phyloP scores from a whole-genome alignment of 2,888 invertebrate genomes.

The Trilocha varians region DNA sequence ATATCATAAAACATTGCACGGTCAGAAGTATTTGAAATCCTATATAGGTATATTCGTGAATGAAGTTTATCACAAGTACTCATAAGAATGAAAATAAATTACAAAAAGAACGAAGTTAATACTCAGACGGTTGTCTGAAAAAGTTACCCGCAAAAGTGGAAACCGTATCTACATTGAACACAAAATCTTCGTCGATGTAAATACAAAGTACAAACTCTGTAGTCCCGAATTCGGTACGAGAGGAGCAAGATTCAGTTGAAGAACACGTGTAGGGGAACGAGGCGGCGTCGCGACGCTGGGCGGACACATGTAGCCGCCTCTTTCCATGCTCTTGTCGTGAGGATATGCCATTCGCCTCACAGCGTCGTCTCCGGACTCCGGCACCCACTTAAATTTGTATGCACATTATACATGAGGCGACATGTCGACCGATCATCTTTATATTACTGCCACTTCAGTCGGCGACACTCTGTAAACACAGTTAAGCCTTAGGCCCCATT shows the following conservation, averaged over 20 bases:
- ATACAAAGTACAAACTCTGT: conserved; percentile 55
- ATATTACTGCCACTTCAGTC: conserved; percentile 42
- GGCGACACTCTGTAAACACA: conserved; percentile 35
- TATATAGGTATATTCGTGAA: too few relatives aligned
- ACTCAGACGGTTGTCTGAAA: conserved; percentile 8
- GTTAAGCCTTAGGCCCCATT: conserved; percentile 30
- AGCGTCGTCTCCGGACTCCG: conserved; percentile 23
- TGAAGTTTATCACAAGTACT: too few relatives aligned
- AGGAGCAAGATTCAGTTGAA: conserved; percentile 44
- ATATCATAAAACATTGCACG: too few relatives aligned
- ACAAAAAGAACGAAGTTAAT: too few relatives aligned
- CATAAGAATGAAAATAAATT: too few relatives aligned
- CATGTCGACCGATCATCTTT: conserved; percentile 59
- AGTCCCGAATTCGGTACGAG: conserved; percentile 44
- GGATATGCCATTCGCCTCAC: conserved; percentile 39
- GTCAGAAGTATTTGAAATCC: too few relatives aligned
- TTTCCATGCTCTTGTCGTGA: conserved; percentile 39
- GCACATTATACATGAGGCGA: conserved; percentile 66
- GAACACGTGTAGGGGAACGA: conserved; percentile 43
- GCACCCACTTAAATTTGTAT: conserved; percentile 55
- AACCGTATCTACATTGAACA: conserved; percentile 39
- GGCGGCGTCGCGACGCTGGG: conserved; percentile 39
- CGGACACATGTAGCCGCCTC: conserved; percentile 53
- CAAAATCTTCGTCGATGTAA: conserved; percentile 54
- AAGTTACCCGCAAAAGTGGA: conserved; percentile 31